Evolutionary conservation across 2,797 vertebrate species (phyloP).

Genomic region (Arnoldichthys spilopterus): DNA sequence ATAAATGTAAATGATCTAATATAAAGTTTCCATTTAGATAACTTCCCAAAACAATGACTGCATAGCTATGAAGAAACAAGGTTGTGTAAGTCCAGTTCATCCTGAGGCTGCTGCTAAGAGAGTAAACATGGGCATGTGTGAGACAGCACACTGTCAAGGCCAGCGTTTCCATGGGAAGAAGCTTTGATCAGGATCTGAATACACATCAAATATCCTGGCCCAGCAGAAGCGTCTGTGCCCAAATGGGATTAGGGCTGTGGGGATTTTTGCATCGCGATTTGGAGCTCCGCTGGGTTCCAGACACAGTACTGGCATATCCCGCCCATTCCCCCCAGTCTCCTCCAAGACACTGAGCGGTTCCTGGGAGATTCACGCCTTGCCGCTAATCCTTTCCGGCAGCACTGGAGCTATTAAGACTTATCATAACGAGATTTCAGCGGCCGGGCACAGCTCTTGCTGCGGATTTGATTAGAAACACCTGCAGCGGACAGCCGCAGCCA

Average conservation of each 20-base stretch:
- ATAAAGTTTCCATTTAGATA: background rate
- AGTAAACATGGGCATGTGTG: constrained; percentile 30
- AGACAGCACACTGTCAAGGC: constrained; percentile 35
- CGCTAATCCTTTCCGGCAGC: constrained; percentile 59
- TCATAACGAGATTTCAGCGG: constrained; percentile 54
- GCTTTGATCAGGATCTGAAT: constrained; percentile 56
- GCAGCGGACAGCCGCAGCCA: constrained; percentile 22
- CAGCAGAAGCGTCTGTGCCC: constrained; percentile 30
- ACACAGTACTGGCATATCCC: constrained; percentile 44
- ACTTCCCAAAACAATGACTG: constrained; percentile 6
- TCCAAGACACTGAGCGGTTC: constrained; percentile 40
- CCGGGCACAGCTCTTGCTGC: constrained; percentile 34
- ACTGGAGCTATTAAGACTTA: constrained; percentile 53
- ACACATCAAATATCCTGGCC: constrained; percentile 50
- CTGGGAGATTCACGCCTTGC: constrained; percentile 46
- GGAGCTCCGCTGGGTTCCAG: constrained; percentile 42
- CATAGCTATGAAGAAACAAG: constrained; percentile 7
- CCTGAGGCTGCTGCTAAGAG: constrained; percentile 20
- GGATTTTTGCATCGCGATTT: constrained; percentile 45
- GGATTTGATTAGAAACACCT: constrained; percentile 57
- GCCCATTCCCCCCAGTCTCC: constrained; percentile 35
- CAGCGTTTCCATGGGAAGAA: constrained; percentile 42
- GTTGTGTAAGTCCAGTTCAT: background rate
- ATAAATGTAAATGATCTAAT: too few relatives aligned
- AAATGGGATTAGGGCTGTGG: constrained; percentile 58